Conservation (phyloP, 2,113 vertebrate genomes). For the Anser brachyrhynchus region DNA sequence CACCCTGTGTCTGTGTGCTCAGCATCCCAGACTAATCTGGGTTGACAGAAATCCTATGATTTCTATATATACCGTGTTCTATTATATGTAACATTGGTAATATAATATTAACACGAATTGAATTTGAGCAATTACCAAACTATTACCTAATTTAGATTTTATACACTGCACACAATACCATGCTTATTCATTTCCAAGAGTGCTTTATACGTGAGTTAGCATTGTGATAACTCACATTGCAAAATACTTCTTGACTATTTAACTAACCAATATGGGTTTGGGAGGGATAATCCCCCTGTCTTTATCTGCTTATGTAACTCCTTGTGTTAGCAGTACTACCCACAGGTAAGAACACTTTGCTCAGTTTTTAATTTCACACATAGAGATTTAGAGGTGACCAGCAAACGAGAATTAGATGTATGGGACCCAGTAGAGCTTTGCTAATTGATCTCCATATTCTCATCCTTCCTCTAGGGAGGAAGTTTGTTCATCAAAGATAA, state of each 20-base stretch:
- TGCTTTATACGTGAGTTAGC: not conserved
- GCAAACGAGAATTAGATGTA: not conserved
- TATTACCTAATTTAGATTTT: not conserved
- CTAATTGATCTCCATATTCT: not conserved
- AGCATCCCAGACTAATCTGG: not conserved
- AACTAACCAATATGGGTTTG: not conserved
- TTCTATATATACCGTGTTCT: not conserved
- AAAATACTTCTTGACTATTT: not conserved
- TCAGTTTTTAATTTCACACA: not conserved
- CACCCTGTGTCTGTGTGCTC: not conserved
- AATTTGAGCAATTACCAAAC: not conserved
- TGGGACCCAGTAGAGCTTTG: not conserved
- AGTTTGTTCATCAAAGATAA: conserved; percentile 1
- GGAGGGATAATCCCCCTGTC: not conserved
- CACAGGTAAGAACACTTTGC: not conserved
- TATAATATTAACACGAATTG: not conserved
- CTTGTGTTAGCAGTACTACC: not conserved
- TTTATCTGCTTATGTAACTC: not conserved
- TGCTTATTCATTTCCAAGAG: not conserved
- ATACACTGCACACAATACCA: not conserved
- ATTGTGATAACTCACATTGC: not conserved
- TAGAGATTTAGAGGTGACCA: not conserved
- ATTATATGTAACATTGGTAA: not conserved
- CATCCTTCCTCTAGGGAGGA: conserved; percentile 1
- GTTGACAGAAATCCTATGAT: not conserved